Conservation (phyloP, 2,888 invertebrate species). For the Copidosoma aretas region DNA sequence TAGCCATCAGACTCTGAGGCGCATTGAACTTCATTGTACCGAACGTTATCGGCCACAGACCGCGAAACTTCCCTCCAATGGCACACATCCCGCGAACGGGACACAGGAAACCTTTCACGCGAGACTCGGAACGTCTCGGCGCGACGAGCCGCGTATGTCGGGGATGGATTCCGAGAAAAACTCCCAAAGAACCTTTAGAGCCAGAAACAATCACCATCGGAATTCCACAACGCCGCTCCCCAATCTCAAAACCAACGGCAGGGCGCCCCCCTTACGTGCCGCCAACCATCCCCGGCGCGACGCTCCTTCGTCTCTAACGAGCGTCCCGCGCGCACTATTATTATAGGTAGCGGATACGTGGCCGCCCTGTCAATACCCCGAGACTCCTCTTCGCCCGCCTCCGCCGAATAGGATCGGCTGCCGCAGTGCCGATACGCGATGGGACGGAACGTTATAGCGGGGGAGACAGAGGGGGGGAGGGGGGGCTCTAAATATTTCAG, state of each 20-base stretch:
- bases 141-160: too few relatives aligned
- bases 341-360: not conserved
- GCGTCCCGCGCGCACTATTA: not conserved
- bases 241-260: not conserved
- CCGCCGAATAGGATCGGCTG: not conserved
- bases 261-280: too few relatives aligned
- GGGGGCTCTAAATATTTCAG: constrained; percentile 2
- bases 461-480: not conserved
- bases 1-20: too few relatives aligned
- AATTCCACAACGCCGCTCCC: not conserved
- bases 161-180: too few relatives aligned
- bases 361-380: not conserved
- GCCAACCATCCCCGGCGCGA: not conserved
- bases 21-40: too few relatives aligned
- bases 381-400: not conserved
- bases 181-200: too few relatives aligned
- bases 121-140: too few relatives aligned
- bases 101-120: too few relatives aligned
- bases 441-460: not conserved
- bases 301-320: not conserved
- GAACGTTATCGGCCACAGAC: too few relatives aligned
- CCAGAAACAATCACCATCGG: not conserved
- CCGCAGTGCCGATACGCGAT: not conserved
- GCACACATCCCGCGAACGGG: too few relatives aligned
- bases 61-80: too few relatives aligned